These are phyloP conservation scores for Urocyon cinereoargenteus DNA, from an alignment of 2,797 vertebrate genomes.

Conservation along the genomic window DNA sequence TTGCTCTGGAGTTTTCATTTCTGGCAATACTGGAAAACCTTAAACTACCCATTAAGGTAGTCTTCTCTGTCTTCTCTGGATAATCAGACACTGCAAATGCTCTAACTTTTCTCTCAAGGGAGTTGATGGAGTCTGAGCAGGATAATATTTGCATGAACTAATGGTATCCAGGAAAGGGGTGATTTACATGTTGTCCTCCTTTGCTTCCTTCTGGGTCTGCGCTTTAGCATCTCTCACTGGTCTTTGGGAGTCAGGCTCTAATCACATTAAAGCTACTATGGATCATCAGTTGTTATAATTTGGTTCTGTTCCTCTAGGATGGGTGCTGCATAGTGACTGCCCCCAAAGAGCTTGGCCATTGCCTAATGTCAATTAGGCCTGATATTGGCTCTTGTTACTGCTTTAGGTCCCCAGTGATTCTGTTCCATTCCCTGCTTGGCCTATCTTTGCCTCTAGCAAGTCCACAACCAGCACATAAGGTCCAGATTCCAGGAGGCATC, in stretches of 20 bases:
- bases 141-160: not conserved
- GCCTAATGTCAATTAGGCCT: not conserved
- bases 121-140: not conserved
- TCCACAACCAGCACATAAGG: not conserved
- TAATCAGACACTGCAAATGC: not conserved
- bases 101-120: not conserved
- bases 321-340: not conserved
- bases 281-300: not conserved
- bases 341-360: not conserved
- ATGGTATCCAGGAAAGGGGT: not conserved
- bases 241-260: not conserved
- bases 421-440: not conserved
- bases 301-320: not conserved
- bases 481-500: not conserved
- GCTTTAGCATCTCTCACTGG: not conserved
- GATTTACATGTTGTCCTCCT: not conserved
- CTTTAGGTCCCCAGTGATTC: not conserved
- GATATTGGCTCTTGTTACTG: not conserved
- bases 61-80: not conserved
- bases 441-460: not conserved
- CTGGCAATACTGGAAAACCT: constrained; percentile 9
- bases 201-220: not conserved
- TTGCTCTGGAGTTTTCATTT: constrained; percentile 42
- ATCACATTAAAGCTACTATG: not conserved
- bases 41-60: not conserved